These are phyloP conservation scores for Amblyopsis rosae DNA, from an alignment of 2,113 vertebrate species.

Conservation along the genomic window DNA sequence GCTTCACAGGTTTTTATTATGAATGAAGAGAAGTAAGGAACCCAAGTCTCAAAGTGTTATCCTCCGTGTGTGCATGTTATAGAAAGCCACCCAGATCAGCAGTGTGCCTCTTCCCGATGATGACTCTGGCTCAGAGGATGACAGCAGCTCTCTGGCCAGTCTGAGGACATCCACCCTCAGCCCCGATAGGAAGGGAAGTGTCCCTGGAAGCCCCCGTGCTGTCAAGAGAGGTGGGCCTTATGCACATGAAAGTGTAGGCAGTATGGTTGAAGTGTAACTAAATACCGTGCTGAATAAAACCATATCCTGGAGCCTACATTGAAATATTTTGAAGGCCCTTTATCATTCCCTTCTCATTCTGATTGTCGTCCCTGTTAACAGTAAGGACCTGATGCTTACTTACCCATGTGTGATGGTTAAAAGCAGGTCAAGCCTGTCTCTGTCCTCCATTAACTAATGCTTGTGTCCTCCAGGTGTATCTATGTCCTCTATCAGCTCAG, in stretches of 20 bases:
- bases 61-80: accelerated
- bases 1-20: slow-evolving; percentile 1
- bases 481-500: slow-evolving; percentile 89
- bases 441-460: not conserved
- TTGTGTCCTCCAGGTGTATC: slow-evolving; percentile 77
- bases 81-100: slow-evolving; percentile 92
- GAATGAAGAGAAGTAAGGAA: no score
- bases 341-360: no score
- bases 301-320: no score
- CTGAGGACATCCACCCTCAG: slow-evolving; percentile 80
- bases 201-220: slow-evolving; percentile 85
- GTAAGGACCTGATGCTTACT: no score
- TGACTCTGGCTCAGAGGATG: slow-evolving; percentile 88
- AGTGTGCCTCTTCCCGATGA: slow-evolving; percentile 84
- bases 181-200: slow-evolving; percentile 79
- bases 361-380: no score
- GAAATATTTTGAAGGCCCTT: no score
- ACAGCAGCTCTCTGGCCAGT: slow-evolving; percentile 85
- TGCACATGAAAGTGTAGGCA: not conserved
- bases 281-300: no score
- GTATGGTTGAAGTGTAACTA: not conserved
- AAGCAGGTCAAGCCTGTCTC: not conserved
- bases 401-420: not conserved
- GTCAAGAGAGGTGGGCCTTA: slow-evolving; percentile 81
- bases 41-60: no score